A percentile compares a stretch with the other conserved stretches of the same genome.
phyloP scores from a whole-genome alignment of 1,140 invertebrate species.

The Lepidurus apus region DNA sequence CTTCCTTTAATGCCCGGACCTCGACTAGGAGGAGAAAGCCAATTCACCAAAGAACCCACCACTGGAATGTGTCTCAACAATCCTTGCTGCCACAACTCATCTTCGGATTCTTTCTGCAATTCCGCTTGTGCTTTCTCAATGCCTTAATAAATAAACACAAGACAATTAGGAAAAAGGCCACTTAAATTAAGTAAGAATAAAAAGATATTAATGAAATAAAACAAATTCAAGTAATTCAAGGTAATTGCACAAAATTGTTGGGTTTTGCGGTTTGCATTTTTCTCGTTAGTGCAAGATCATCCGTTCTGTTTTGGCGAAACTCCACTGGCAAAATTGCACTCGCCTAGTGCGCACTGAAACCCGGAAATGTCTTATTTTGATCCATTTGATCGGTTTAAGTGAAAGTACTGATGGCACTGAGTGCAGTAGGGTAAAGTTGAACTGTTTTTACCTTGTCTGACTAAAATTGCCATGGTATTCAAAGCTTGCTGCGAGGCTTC shows the following conservation, averaged over 20 bases:
- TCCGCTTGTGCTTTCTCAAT: slow-evolving; percentile 90
- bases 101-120: slow-evolving; percentile 78
- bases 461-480: slow-evolving; percentile 89
- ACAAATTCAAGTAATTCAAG: background rate
- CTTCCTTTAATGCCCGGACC: slow-evolving; percentile 55
- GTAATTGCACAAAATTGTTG: no score
- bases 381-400: no score
- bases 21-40: slow-evolving; percentile 71
- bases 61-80: slow-evolving; percentile 87
- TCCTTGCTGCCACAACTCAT: slow-evolving; percentile 88
- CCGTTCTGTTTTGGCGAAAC: no score
- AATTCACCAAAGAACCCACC: slow-evolving; percentile 80
- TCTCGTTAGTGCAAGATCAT: no score
- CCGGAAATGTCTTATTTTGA: no score
- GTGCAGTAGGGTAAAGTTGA: no score
- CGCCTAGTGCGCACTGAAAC: no score
- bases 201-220: slow-evolving; percentile 19
- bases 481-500: slow-evolving; percentile 88
- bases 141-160: slow-evolving; percentile 48
- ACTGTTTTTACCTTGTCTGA: slow-evolving; percentile 66
- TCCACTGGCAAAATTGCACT: no score
- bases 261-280: no score
- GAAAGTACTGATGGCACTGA: no score
- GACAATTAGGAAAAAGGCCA: background rate
- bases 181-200: background rate